Evolutionary conservation across 2,797 vertebrate genomes (phyloP).

Genomic region (Ptychobarbus kaznakovi): DNA sequence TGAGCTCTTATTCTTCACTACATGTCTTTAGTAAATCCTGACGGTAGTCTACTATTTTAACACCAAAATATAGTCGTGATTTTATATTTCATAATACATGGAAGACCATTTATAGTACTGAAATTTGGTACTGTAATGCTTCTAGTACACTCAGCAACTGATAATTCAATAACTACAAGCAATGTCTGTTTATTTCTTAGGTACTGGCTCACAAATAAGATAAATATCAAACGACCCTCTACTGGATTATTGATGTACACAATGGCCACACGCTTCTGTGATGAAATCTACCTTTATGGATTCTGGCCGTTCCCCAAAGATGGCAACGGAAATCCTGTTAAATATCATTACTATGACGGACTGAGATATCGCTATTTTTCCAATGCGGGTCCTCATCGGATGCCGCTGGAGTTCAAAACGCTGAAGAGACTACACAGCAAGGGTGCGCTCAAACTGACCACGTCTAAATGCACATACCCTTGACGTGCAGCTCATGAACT

Average conservation of each 20-base stretch:
- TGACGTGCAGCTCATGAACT: conserved; percentile 66
- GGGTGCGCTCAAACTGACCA: conserved; percentile 88
- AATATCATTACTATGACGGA: conserved; percentile 90
- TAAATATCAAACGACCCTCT: conserved; percentile 88
- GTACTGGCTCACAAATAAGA: conserved; percentile 89
- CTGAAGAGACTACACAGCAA: conserved; percentile 83
- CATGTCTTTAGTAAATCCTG: neutral
- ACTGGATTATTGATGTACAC: conserved; percentile 91
- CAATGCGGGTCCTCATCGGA: conserved; percentile 84
- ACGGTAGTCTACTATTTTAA: neutral
- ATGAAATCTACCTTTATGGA: conserved; percentile 89
- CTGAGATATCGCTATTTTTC: conserved; percentile 90
- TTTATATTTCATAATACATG: neutral
- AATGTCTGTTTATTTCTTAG: conserved; percentile 71
- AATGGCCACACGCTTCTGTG: conserved; percentile 86
- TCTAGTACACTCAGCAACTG: neutral
- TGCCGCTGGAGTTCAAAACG: conserved; percentile 89
- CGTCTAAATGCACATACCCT: conserved; percentile 81
- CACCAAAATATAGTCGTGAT: neutral
- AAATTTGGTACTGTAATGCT: neutral
- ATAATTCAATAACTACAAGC: conserved; percentile 14
- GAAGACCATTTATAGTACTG: neutral
- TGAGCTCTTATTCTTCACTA: neutral
- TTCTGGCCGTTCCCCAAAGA: conserved; percentile 92
- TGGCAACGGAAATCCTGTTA: conserved; percentile 81